phyloP scores from a whole-genome alignment of 1,140 invertebrate species.

The Drosophila parvula region DNA sequence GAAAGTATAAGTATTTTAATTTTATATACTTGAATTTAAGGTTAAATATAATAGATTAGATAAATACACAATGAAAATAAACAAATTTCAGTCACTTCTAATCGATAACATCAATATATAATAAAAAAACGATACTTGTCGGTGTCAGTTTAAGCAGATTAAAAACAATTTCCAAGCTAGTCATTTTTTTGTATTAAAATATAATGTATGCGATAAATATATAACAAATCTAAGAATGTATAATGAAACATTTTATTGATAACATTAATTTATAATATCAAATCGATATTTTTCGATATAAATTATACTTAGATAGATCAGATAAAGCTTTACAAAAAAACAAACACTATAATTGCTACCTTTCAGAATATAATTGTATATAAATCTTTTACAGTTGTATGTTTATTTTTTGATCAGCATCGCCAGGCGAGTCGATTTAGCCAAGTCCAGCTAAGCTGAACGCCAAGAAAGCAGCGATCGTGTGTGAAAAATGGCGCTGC shows the following conservation, averaged over 20 bases:
- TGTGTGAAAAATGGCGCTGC: conserved; percentile 6
- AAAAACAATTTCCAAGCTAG: too few relatives aligned
- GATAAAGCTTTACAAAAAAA: too few relatives aligned
- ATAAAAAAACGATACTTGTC: background rate
- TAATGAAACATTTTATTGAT: too few relatives aligned
- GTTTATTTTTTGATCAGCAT: background rate
- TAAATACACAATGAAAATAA: background rate
- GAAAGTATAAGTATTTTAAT: background rate
- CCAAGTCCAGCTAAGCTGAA: background rate
- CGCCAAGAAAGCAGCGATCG: background rate
- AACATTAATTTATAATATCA: too few relatives aligned
- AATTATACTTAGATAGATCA: too few relatives aligned
- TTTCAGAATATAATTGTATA: too few relatives aligned
- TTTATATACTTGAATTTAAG: background rate
- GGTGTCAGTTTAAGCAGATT: background rate
- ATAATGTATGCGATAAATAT: background rate
- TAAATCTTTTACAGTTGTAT: background rate
- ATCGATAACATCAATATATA: background rate
- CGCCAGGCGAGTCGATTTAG: background rate
- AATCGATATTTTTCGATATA: too few relatives aligned
- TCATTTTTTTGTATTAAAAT: too few relatives aligned
- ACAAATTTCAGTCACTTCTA: background rate
- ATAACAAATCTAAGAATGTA: too few relatives aligned
- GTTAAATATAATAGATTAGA: background rate
- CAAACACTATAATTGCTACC: background rate